Percentiles rank a stretch among this genome's conserved stretches.
phyloP scores from a whole-genome alignment of 2,797 vertebrate species.

The Zenarchopterus dispar region DNA sequence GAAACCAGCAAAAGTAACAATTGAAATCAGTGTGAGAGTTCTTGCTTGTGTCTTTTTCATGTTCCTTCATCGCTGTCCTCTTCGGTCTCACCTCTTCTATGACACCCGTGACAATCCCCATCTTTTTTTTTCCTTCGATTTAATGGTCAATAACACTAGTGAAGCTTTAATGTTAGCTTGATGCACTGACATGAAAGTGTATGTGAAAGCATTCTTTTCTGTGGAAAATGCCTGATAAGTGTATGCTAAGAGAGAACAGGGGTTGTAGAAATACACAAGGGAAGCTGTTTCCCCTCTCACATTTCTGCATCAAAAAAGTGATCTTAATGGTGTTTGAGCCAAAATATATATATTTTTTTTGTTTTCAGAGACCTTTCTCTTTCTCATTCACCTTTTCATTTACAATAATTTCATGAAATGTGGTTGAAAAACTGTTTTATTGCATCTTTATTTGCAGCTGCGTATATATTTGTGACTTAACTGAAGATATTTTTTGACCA shows the following conservation, averaged over 20 bases:
- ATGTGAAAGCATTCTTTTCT: neutral
- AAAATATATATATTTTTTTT: neutral
- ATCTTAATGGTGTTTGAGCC: neutral
- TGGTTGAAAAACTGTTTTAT: too few relatives aligned
- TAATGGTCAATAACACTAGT: neutral
- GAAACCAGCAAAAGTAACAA: too few relatives aligned
- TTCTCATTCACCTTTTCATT: too few relatives aligned
- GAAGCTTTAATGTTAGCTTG: neutral
- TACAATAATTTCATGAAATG: neutral
- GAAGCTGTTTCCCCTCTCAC: neutral
- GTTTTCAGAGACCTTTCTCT: too few relatives aligned
- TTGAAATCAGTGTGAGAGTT: too few relatives aligned
- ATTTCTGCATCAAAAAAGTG: neutral
- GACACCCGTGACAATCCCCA: neutral
- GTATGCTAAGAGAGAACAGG: neutral
- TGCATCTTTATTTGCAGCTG: too few relatives aligned
- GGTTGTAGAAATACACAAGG: neutral
- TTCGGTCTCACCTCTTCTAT: neutral
- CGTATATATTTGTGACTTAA: too few relatives aligned
- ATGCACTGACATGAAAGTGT: neutral
- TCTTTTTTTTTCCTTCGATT: neutral
- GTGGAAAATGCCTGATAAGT: neutral
- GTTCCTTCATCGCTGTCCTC: neutral
- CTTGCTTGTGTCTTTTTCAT: too few relatives aligned
- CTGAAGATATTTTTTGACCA: slow-evolving; percentile 2